These are phyloP conservation scores for Bradypodion ventrale DNA, from an alignment of 2,797 vertebrate species.

Conservation along the genomic window DNA sequence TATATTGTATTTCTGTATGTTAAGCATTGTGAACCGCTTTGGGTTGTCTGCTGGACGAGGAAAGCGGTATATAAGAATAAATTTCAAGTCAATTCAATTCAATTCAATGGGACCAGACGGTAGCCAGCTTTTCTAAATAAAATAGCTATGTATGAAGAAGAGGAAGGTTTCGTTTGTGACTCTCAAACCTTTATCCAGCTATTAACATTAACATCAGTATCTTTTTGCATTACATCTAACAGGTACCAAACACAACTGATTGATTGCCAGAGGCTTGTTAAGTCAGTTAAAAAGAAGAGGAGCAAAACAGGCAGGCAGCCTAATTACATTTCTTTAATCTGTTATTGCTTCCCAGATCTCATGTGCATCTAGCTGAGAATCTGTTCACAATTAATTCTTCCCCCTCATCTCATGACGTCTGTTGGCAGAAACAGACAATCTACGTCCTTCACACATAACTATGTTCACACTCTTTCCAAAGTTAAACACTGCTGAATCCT, in stretches of 20 bases:
- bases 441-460: not conserved
- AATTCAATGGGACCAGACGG: not conserved
- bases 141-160: not conserved
- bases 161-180: not conserved
- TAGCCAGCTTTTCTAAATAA: not conserved
- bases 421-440: not conserved
- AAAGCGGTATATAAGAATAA: too few species aligned
- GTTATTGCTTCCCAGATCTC: not conserved
- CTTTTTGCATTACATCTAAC: not conserved
- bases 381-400: not conserved
- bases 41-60: too few species aligned
- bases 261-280: not conserved
- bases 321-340: not conserved
- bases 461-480: not conserved
- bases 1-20: too few species aligned
- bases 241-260: not conserved
- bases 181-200: not conserved
- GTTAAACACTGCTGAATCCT: not conserved
- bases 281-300: not conserved
- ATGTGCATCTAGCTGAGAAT: not conserved
- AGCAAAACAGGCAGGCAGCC: not conserved
- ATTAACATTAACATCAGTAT: not conserved
- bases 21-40: too few species aligned
- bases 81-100: too few species aligned
- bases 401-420: not conserved